Base-by-base conservation (phyloP, 37 sponge, comb jelly and placozoan genomes). In the Tethya wilhelma region DNA sequence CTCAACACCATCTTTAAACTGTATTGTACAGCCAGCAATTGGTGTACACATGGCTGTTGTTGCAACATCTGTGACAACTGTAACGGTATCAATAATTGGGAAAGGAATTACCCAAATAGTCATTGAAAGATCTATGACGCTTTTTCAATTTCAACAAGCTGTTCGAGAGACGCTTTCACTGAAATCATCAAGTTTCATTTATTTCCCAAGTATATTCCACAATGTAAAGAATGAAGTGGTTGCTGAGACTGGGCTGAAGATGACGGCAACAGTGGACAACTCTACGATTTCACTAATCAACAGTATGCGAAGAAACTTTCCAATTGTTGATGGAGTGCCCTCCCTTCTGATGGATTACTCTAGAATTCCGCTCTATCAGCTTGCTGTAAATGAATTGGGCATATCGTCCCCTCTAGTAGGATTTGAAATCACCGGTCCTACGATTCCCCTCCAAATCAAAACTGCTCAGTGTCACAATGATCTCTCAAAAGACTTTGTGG, bases 371-470 rank as follows among this genome's bases (percentile, higher is more conserved):
- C 60, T 83, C 32, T 86, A 80, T 70, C 42, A 56, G 19, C 17
- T 56, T 22, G 83, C 55, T 11, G 25, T 91, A 5, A 31, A 34
- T 22, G 87, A 86, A 8, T 64, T 86, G 6, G 84, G 67, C 25
- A 36, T 86, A 0, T n/a, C 31, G 4, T 44, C 66, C 36, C 7
- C 38, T 29, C 73, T 70, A 20, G 44, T 91, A 20, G 78, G 39
- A 22, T 91, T 82, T 72, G 84, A 86, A 38, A 80, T 91, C 12
- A 82, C 74, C 25, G 87, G 87, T 19, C 92, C 92, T 0, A 83
- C 87, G 8, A 71, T 91, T 39, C 87, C 92, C 12, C 43, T 89
- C 17, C 5, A 44, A 30, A 83, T 83, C 56, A 56, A 56, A 81
- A 70, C 74, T 31, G 0, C 38, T 25, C n/a, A 75, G 59, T 44